Percentiles rank a stretch among this genome's conserved stretches.
These are phyloP conservation scores for Amblyopsis hoosieri DNA, from an alignment of 2,797 vertebrate genomes.

Conservation along the genomic window DNA sequence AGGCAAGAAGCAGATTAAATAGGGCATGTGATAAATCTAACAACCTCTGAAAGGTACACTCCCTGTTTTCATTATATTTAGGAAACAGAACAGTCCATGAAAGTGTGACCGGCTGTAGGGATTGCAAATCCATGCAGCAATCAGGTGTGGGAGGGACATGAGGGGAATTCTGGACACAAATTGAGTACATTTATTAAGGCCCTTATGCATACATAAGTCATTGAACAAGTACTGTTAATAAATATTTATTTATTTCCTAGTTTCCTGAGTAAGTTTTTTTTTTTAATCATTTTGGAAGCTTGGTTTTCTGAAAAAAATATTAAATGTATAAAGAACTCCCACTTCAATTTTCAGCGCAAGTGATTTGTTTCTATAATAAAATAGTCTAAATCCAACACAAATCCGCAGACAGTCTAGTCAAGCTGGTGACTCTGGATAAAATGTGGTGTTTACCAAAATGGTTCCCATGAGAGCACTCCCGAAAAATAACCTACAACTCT, in stretches of 20 bases:
- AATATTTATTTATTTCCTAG: no score
- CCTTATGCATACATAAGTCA: constrained; percentile 10
- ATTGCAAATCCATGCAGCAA: no score
- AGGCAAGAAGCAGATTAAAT: constrained; percentile 29
- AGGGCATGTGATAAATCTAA: constrained; percentile 29
- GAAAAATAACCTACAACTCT: constrained; percentile 64
- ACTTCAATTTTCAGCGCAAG: constrained; percentile 27
- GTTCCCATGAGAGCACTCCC: constrained; percentile 59
- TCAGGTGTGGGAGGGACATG: no score
- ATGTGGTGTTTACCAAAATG: constrained; percentile 62
- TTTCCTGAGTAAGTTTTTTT: constrained; percentile 30
- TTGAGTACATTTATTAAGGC: constrained; percentile 17
- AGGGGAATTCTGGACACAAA: not conserved
- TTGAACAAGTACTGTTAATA: constrained; percentile 30
- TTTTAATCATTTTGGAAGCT: constrained; percentile 22
- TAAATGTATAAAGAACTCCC: constrained; percentile 26
- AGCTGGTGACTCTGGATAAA: constrained; percentile 63
- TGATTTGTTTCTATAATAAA: constrained; percentile 58
- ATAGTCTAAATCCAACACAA: constrained; percentile 50
- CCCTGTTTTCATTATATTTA: no score
- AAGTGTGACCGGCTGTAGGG: no score
- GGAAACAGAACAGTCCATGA: no score
- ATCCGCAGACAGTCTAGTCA: constrained; percentile 58
- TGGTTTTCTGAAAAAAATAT: constrained; percentile 39
- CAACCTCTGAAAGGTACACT: constrained; percentile 23